phyloP scores from a whole-genome alignment of 2,797 vertebrate genomes.

The Mus caroli region DNA sequence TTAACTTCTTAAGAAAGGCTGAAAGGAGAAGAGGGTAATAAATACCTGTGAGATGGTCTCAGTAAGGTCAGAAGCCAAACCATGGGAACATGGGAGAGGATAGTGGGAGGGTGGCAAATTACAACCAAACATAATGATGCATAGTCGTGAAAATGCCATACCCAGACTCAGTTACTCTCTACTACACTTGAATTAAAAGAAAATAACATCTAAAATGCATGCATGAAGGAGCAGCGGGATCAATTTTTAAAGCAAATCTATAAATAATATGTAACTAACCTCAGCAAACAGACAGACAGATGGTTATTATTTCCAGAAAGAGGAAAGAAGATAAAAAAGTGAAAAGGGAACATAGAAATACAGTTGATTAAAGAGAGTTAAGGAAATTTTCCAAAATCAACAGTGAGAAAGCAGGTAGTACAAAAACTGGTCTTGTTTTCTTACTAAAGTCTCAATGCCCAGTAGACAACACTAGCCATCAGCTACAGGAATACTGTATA shows the following conservation, averaged over 20 bases:
- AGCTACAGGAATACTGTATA: neutral
- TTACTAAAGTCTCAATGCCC: conserved; percentile 27
- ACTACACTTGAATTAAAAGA: neutral
- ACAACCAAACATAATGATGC: neutral
- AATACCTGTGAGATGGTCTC: neutral
- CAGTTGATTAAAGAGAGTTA: neutral
- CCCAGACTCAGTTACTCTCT: neutral
- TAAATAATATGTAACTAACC: neutral
- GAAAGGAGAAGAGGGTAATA: neutral
- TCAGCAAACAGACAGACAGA: neutral
- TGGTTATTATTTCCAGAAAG: conserved; percentile 42
- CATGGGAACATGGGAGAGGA: neutral
- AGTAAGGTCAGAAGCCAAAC: neutral
- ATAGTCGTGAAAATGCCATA: neutral
- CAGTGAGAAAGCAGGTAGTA: conserved; percentile 36
- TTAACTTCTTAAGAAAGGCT: neutral
- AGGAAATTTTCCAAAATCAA: conserved; percentile 20
- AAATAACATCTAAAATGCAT: neutral
- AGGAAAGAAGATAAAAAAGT: neutral
- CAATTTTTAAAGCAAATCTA: conserved; percentile 4
- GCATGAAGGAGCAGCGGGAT: neutral
- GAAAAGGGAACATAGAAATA: neutral
- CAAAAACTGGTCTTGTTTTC: neutral
- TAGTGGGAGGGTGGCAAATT: neutral
- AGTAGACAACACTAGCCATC: neutral